Conservation (phyloP, 2,888 invertebrate genomes). For the Fragum whitleyi region DNA sequence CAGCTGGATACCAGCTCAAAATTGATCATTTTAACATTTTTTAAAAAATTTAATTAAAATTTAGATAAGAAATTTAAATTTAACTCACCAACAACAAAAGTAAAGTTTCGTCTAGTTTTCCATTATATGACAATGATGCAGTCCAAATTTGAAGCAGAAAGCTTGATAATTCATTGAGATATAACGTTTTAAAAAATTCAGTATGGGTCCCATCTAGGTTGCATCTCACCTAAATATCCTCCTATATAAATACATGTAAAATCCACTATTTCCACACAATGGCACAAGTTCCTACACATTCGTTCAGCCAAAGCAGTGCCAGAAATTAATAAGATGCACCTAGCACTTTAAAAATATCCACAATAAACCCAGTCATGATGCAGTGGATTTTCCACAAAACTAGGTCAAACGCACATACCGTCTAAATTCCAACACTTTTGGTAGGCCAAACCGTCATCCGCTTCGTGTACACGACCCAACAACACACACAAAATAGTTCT, state of each 20-base stretch:
- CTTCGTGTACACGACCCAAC: not conserved
- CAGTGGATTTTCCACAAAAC: not conserved
- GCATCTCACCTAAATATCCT: not conserved
- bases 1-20: not conserved
- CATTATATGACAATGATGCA: not conserved
- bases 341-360: not conserved
- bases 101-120: not conserved
- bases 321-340: not conserved
- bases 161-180: not conserved
- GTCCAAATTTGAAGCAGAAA: slow-evolving; percentile 4
- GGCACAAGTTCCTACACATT: not conserved
- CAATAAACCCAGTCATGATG: too few species aligned
- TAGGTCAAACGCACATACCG: not conserved
- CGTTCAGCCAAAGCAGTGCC: not conserved
- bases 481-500: not conserved
- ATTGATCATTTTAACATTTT: not conserved
- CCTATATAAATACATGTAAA: not conserved
- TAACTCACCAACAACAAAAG: not conserved
- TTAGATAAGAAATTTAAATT: not conserved
- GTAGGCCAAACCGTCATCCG: not conserved
- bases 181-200: not conserved
- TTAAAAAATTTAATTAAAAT: not conserved
- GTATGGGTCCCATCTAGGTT: not conserved
- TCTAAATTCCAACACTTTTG: not conserved
- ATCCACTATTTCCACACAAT: not conserved